Base-by-base conservation (phyloP, 2,113 vertebrate genomes). In the Epinephelus fuscoguttatus region DNA sequence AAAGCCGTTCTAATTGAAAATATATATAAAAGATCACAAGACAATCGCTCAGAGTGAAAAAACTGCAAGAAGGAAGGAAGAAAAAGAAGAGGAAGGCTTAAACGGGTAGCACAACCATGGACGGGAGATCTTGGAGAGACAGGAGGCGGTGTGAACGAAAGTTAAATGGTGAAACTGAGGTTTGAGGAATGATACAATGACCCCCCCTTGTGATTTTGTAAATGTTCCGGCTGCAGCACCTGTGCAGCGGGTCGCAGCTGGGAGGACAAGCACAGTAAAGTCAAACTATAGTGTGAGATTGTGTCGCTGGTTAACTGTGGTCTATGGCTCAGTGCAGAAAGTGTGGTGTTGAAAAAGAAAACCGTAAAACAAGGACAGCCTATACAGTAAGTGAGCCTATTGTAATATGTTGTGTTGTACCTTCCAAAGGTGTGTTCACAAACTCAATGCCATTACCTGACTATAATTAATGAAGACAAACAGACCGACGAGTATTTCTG, bases 21-120 rank as follows among this genome's bases (percentile, higher is more conserved):
- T 94, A 94, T 94, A 93, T 95, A 91, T 90, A 89, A 93, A 94
- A 93, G 84, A 95, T 94, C 93, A 94, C 94, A 93, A 95, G 95
- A 96, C 95, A 96, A 96, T 96, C 95, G 94, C 93, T 94, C 88
- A 89, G 91, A 94, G 88, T 84, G 89, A 91, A 85, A 86, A 89
- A 45, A 88, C 79, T 92, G 78, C 86, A 87, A 88, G 88, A 86
- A 75, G 56, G 76, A 86, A 85, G 66, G 80, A 87, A 84, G 67
- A 21, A 33, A 66, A 78, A 67, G 70, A 84, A 72, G 61, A 82
- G 74, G 67, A 84, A 83, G 57, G 69, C 42, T 78, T 80, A 92
- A 94, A 94, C 89, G 89, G 92, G 93, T 94, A 94, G 81, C 89
- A 90, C 82, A 88, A 86, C 91, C 70, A 80, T 74, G 64, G 75